These are phyloP conservation scores for Poeciliopsis retropinna DNA, from an alignment of 2,113 vertebrate species.

Conservation along the genomic window DNA sequence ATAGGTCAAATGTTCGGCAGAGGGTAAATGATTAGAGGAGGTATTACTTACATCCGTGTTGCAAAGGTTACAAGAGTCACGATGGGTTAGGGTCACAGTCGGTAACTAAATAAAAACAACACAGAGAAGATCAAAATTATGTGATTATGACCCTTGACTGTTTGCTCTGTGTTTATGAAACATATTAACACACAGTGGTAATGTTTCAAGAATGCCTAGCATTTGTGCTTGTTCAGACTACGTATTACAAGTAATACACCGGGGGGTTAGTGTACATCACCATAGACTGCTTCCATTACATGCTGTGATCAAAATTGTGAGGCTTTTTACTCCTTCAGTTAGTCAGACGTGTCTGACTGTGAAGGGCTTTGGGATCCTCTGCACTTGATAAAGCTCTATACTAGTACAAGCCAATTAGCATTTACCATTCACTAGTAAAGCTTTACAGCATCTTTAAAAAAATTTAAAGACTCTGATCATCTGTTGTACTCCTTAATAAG, in stretches of 20 bases:
- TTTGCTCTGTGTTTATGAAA: neutral
- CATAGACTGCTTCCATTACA: constrained; percentile 81
- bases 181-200: constrained; percentile 3
- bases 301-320: constrained; percentile 79
- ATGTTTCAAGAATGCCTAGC: neutral
- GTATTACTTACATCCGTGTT: neutral
- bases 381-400: no score
- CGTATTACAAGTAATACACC: constrained; percentile 60
- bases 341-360: no score
- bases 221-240: constrained; percentile 4
- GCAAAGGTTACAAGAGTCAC: neutral
- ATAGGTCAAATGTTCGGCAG: constrained; percentile 7
- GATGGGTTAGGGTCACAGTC: constrained; percentile 1
- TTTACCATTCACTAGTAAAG: no score
- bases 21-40: neutral
- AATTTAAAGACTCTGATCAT: no score
- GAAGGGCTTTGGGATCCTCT: no score
- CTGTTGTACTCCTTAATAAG: no score
- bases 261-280: constrained; percentile 69
- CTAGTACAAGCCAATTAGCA: no score
- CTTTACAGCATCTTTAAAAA: no score
- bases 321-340: constrained; percentile 7
- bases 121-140: neutral
- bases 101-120: neutral
- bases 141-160: constrained; percentile 2